Evolutionary conservation across 2,888 invertebrate species (phyloP).

Genomic region (Plagodis dolabraria): DNA sequence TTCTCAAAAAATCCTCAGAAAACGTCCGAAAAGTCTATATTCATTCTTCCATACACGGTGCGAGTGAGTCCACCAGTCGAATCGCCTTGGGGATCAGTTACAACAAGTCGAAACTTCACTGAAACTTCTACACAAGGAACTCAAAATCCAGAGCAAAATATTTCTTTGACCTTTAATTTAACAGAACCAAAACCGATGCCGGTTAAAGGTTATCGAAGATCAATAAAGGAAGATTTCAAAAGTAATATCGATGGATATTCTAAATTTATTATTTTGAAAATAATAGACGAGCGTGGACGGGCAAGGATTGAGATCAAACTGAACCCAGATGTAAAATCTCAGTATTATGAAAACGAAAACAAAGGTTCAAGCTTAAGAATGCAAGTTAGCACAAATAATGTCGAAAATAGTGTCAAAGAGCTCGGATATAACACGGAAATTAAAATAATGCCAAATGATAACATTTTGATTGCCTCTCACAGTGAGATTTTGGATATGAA

Average conservation of each 20-base stretch:
- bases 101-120: neutral
- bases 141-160: neutral
- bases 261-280: constrained; percentile 49
- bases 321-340: constrained; percentile 31
- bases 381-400: constrained; percentile 8
- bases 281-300: constrained; percentile 47
- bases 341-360: constrained; percentile 17
- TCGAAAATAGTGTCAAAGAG: constrained; percentile 10
- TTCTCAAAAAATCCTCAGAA: neutral
- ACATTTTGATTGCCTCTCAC: constrained; percentile 35
- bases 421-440: constrained; percentile 40
- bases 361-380: constrained; percentile 10
- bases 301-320: constrained; percentile 59
- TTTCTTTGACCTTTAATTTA: neutral
- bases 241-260: constrained; percentile 23
- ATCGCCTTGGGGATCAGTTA: neutral
- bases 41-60: constrained; percentile 1
- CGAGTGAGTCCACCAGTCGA: constrained; percentile 5
- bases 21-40: neutral
- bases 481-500: neutral
- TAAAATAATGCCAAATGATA: constrained; percentile 47
- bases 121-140: neutral
- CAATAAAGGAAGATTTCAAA: constrained; percentile 37
- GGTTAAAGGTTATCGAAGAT: constrained; percentile 52
- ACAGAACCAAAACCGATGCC: constrained; percentile 8